Base-by-base conservation (phyloP, 2,113 vertebrate genomes). In the Fulmarus glacialis region DNA sequence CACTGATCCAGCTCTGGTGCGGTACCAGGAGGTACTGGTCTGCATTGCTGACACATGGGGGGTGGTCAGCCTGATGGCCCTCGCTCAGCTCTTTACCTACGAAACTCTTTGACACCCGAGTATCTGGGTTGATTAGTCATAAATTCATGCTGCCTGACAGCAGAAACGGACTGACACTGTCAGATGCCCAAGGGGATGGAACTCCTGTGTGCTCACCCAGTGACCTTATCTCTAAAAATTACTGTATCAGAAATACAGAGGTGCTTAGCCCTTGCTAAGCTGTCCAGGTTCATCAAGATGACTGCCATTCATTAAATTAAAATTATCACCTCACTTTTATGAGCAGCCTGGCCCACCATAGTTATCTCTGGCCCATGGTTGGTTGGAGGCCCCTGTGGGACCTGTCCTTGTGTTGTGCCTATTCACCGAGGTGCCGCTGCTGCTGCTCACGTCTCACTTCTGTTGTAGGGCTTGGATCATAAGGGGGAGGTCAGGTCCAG, bases 31-130 rank as follows among this genome's bases (percentile, higher is more conserved):
- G n/a, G 9, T 62, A 5, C 36, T 62, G 47, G 20, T 62, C 47
- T 77, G n/a, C 22, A 9, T 36, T 2, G 1, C 43, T 2, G 3
- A 8, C n/a, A 48, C 42, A 4, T 11, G n/a, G 14, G 1, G 12
- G 2, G 36, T 30, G 21, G 30, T 17, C 73, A 64, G 36, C 43
- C 50, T 45, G 20, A 12, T 34, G 34, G 12, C 34, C 27, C 16
- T 34, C 15, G 18, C 45, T 71, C 36, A 56, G 36, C 48, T 63
- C 15, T 55, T 75, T 15, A 43, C 34, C 19, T 72, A 8, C 1
- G 0, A n/a, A 77, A 64, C 45, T 38, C 38, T 71, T 64, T 36
- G 47, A 55, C 66, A 47, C 21, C 29, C 40, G 15, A 12, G 4
- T 27, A 2, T 43, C 11, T 80, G 74, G 60, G 43, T 26, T 56